phyloP scores from a whole-genome alignment of 2,113 vertebrate genomes.

The Podocnemis expansa region DNA sequence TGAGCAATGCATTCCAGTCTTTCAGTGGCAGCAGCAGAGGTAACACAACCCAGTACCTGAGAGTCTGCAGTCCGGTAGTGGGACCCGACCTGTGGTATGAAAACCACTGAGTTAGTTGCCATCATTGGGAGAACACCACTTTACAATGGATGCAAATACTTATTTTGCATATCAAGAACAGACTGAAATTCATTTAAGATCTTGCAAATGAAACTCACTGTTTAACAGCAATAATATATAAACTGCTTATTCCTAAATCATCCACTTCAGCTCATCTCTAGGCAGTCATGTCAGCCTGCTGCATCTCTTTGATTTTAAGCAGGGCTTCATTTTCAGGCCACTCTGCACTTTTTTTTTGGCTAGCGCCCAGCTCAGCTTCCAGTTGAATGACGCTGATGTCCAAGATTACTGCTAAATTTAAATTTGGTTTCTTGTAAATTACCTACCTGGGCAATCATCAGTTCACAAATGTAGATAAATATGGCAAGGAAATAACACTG shows the following conservation, averaged over 20 bases:
- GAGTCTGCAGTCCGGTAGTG: too few species aligned
- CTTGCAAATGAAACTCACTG: not conserved
- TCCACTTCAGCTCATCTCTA: constrained; percentile 12
- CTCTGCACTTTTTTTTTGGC: constrained; percentile 18
- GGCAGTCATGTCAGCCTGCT: constrained; percentile 42
- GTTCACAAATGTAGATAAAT: constrained; percentile 30
- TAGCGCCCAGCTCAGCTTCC: constrained; percentile 41
- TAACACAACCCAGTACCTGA: too few species aligned
- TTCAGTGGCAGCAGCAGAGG: too few species aligned
- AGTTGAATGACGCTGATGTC: constrained; percentile 37
- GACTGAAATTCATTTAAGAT: constrained; percentile 14
- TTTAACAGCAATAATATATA: constrained; percentile 50
- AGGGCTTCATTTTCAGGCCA: constrained; percentile 27
- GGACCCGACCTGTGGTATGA: too few species aligned
- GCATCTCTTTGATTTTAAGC: constrained; percentile 35
- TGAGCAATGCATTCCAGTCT: too few species aligned
- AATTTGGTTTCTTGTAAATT: constrained; percentile 26
- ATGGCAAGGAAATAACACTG: constrained; percentile 29
- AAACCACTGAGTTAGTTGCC: not conserved
- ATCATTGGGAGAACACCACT: accelerated
- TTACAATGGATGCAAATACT: not conserved
- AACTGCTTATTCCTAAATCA: constrained; percentile 54
- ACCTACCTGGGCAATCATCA: constrained; percentile 30
- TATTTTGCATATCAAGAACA: not conserved
- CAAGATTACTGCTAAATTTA: constrained; percentile 29